A percentile compares a stretch with the other conserved stretches of the same genome.
Evolutionary conservation across 2,113 vertebrate genomes (phyloP).

Genomic region (Chamaetylas fuelleborni): DNA sequence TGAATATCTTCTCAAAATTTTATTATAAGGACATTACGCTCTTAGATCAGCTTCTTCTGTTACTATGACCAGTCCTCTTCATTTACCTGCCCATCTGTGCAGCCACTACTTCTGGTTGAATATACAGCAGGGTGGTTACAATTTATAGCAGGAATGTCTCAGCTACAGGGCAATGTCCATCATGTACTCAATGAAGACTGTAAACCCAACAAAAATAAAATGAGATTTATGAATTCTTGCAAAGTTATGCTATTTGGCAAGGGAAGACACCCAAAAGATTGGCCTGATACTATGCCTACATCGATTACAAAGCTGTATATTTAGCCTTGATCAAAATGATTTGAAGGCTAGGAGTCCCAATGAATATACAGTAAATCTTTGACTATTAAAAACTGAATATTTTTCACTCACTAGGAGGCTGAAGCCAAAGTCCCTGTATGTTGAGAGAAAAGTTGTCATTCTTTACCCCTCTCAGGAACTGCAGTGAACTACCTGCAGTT

Average conservation of each 20-base stretch:
- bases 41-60: neutral
- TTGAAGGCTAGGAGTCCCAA: neutral
- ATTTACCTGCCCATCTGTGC: neutral
- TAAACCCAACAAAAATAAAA: neutral
- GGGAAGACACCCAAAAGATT: neutral
- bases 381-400: neutral
- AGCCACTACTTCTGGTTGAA: neutral
- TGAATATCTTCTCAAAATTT: neutral
- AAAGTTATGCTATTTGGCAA: neutral
- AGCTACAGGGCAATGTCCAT: neutral
- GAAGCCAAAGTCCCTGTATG: neutral
- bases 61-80: neutral
- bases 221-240: neutral
- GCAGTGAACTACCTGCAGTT: neutral
- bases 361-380: neutral
- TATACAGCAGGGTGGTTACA: neutral
- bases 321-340: neutral
- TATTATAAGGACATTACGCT: neutral
- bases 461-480: neutral
- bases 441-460: neutral
- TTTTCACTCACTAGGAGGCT: neutral
- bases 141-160: neutral
- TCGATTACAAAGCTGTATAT: neutral
- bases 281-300: neutral
- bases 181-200: neutral